Percentiles rank a stretch among this genome's conserved stretches.
These are phyloP conservation scores for Diuraphis noxia DNA, from an alignment of 1,140 invertebrate species.

Conservation along the genomic window DNA sequence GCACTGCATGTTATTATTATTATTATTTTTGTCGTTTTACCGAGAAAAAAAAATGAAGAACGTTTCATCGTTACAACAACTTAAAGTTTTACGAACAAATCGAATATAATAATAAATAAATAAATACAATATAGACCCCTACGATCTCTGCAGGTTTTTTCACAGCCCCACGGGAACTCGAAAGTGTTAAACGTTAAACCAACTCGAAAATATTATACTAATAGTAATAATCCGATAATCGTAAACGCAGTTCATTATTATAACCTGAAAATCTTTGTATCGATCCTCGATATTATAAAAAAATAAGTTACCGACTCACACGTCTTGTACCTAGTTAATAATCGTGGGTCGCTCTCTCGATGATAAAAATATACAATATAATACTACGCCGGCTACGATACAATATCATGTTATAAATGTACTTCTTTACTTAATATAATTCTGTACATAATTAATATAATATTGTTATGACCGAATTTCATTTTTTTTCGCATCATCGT, in stretches of 20 bases:
- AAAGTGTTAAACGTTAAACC: not conserved
- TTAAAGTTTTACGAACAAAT: not conserved
- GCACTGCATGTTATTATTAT: not conserved
- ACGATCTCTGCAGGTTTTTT: not conserved
- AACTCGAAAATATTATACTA: not conserved
- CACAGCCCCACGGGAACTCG: not conserved
- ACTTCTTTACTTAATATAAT: not conserved
- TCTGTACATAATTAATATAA: not conserved
- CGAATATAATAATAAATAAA: conserved; percentile 4
- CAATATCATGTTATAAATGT: not conserved
- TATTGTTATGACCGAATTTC: not conserved
- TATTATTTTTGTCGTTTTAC: not conserved
- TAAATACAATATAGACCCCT: not conserved
- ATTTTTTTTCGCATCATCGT: not conserved
- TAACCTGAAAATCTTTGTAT: not conserved
- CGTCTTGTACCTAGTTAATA: not conserved
- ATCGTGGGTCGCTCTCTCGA: not conserved
- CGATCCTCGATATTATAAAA: not conserved
- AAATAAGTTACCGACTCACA: not conserved
- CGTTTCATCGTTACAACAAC: not conserved
- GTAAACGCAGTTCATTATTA: not conserved
- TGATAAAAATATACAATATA: not conserved
- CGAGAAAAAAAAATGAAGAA: not conserved
- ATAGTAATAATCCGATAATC: not conserved
- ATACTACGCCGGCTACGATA: not conserved